Percentiles rank a stretch among this genome's conserved stretches.
Conservation (phyloP, 2,888 invertebrate species). For the Tenthredo livida region DNA sequence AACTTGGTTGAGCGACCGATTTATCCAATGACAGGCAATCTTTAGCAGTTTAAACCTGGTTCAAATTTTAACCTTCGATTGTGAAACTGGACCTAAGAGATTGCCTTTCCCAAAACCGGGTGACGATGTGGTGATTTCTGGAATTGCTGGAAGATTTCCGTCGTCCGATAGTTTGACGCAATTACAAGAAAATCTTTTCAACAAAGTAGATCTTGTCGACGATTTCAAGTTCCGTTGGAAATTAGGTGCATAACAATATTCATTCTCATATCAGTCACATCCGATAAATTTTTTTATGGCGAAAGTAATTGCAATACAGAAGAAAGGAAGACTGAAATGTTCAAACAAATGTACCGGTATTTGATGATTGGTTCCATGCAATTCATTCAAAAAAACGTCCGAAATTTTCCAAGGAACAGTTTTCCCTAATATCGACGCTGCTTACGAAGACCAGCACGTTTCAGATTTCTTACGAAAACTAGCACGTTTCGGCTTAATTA, state of each 20-base stretch:
- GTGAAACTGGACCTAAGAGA: no score
- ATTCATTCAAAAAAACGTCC: neutral
- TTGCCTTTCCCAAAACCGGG: conserved; percentile 68
- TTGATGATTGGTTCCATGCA: neutral
- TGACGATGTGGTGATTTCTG: conserved; percentile 83
- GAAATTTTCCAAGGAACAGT: neutral
- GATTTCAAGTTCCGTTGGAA: neutral
- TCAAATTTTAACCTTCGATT: no score
- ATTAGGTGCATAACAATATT: neutral
- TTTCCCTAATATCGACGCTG: no score
- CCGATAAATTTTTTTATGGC: neutral
- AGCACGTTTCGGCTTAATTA: no score
- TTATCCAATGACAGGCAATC: no score
- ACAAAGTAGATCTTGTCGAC: conserved; percentile 83
- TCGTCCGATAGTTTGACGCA: conserved; percentile 87
- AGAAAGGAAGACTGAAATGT: neutral
- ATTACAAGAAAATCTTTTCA: conserved; percentile 84
- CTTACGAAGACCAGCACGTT: no score
- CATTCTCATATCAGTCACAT: neutral
- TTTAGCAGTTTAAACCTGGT: no score
- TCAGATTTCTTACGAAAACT: no score
- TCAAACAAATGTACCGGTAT: neutral
- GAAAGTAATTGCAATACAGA: neutral
- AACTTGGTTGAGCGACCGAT: no score
- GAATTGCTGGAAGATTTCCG: conserved; percentile 86